Evolutionary conservation across 1,140 invertebrate species (phyloP), one percentile per base, ranked within the genome.

Genomic region (Papilio dardanus): DNA sequence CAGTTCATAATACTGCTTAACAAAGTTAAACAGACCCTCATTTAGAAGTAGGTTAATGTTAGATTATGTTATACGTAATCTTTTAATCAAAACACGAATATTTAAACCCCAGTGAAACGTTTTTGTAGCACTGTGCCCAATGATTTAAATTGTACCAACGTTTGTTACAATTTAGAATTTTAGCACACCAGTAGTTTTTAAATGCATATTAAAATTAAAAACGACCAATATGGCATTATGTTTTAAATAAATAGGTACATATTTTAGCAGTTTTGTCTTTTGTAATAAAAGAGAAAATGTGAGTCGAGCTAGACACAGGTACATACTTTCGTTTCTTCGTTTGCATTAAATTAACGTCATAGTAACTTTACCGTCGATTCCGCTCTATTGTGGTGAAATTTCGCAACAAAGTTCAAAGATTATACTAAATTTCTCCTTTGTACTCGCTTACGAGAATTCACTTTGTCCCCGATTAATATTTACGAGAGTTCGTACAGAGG

Each of bases 381-480:
- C 21, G 54, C 24, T 62, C 24, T 5, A 28, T 62, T 62, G 54
- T 62, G 21, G 54, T 28, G 54, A 58, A 58, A 62, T 62, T 62
- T 62, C 24, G 21, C 21, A 62, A 62, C 24, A 30, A 62, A 28
- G 54, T 62, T 62, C 54, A 62, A 62, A 62, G 54, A 62, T 66
- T 66, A 65, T 65, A 67, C 19, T 67, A 67, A 67, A 67, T 67
- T 67, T 31, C 65, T 19, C 30, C 65, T 67, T 67, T 67, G 65
- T 67, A 67, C 33, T 35, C 16, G 19, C 31, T 67, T 67, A 19
- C 14, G 31, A 67, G 65, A 33, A 67, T 35, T 67, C 67, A 35
- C 67, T 69, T 69, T 40, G 67, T 37, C 31, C 19, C 33, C 35
- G 67, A 69, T 69, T 69, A 69, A 68, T 68, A 68, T 68, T 68